These are phyloP conservation scores for Enteromius treurensis DNA, from an alignment of 2,797 vertebrate genomes.

Conservation along the genomic window DNA sequence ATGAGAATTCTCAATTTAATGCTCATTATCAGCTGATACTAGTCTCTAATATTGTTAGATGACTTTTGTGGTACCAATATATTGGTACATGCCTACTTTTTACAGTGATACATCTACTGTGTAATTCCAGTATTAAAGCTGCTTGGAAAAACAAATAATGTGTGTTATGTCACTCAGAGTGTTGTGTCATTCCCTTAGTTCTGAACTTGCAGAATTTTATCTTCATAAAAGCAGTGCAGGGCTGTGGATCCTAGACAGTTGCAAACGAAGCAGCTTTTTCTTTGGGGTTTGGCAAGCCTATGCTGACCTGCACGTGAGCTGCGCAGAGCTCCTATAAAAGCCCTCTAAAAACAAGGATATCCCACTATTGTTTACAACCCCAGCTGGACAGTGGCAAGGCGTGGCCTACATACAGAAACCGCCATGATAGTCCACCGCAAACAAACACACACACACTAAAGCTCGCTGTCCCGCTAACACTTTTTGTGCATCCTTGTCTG, in stretches of 20 bases:
- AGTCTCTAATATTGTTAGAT: neutral
- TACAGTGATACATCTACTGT: neutral
- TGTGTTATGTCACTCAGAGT: conserved; percentile 13
- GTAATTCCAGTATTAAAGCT: neutral
- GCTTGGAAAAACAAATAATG: neutral
- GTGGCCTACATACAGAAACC: conserved; percentile 64
- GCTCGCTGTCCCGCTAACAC: conserved; percentile 53
- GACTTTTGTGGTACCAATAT: neutral
- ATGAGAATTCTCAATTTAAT: neutral
- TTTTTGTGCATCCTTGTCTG: conserved; percentile 52
- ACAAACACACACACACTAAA: conserved; percentile 38
- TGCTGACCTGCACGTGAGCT: conserved; percentile 56
- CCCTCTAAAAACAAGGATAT: conserved; percentile 80
- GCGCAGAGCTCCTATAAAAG: conserved; percentile 54
- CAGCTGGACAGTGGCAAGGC: conserved; percentile 73
- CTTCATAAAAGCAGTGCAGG: conserved; percentile 39
- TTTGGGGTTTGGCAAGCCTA: conserved; percentile 39
- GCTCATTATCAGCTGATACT: neutral
- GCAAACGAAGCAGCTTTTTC: conserved; percentile 58
- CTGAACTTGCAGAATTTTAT: conserved; percentile 33
- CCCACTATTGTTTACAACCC: conserved; percentile 77
- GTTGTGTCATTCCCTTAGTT: neutral
- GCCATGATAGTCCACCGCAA: conserved; percentile 50
- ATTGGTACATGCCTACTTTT: neutral
- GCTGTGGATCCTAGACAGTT: conserved; percentile 54